Evolutionary conservation across 1,140 invertebrate species (phyloP).

Genomic region (Leptinotarsa lineolata): DNA sequence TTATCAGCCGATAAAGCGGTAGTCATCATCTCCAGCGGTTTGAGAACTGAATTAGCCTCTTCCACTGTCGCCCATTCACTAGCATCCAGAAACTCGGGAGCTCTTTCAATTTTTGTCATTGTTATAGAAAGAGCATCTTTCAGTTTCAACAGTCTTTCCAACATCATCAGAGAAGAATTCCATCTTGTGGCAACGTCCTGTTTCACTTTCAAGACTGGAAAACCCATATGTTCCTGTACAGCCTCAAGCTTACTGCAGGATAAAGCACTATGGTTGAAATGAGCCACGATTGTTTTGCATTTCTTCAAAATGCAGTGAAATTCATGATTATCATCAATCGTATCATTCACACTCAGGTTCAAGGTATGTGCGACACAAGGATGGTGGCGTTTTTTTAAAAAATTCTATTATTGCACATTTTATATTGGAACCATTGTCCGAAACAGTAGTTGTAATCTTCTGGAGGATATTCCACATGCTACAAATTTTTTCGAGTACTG

Average conservation of each 20-base stretch:
- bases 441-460: neutral
- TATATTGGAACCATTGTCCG: neutral
- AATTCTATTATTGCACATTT: neutral
- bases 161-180: conserved; percentile 46
- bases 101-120: conserved; percentile 7
- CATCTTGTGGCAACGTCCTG: conserved; percentile 48
- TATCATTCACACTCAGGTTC: neutral
- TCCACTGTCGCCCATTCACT: conserved; percentile 23
- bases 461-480: neutral
- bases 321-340: neutral
- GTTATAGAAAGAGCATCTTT: conserved; percentile 36
- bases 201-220: conserved; percentile 44
- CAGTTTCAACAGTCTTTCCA: conserved; percentile 42
- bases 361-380: neutral
- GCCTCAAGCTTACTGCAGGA: conserved; percentile 34
- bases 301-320: conserved; percentile 18
- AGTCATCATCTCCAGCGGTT: neutral
- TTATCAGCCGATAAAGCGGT: neutral
- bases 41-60: neutral
- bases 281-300: conserved; percentile 34
- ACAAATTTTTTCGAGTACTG: neutral
- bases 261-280: conserved; percentile 43
- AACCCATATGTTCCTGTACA: conserved; percentile 33
- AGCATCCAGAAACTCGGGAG: conserved; percentile 34
- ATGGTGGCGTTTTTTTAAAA: neutral